A percentile compares a stretch with the other conserved stretches of the same genome.
phyloP scores from a whole-genome alignment of 2,888 invertebrate species.

The Calameuta filiformis region DNA sequence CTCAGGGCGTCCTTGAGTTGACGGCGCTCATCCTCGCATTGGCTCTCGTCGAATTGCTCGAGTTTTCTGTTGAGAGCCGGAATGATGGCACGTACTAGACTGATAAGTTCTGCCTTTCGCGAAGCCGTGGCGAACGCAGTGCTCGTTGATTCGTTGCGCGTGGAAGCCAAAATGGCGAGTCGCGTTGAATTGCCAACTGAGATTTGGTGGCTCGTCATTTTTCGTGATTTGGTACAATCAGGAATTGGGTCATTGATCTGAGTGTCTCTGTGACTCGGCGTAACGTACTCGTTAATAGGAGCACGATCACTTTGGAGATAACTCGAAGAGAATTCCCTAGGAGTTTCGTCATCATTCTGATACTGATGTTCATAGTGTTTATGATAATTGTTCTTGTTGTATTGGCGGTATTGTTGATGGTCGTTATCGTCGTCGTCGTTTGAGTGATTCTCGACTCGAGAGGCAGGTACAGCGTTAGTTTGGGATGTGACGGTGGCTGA shows the following conservation, averaged over 20 bases:
- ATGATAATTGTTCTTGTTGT: neutral
- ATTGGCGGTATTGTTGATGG: neutral
- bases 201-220: constrained; percentile 13
- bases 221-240: neutral
- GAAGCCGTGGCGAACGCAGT: neutral
- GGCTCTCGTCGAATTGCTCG: constrained; percentile 34
- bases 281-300: constrained; percentile 26
- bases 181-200: constrained; percentile 17
- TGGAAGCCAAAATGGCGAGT: constrained; percentile 20
- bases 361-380: neutral
- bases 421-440: constrained; percentile 39
- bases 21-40: constrained; percentile 38
- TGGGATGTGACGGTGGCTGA: constrained; percentile 63
- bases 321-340: constrained; percentile 24
- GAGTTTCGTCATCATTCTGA: neutral
- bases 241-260: constrained; percentile 17
- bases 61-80: constrained; percentile 38
- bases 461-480: constrained; percentile 63
- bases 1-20: constrained; percentile 50
- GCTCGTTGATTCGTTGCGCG: neutral
- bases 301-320: constrained; percentile 40
- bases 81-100: constrained; percentile 42
- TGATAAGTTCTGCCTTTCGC: constrained; percentile 34
- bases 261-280: constrained; percentile 24
- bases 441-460: constrained; percentile 48